Conservation (phyloP, 2,888 invertebrate genomes). For the Hypercompe scribonia region DNA sequence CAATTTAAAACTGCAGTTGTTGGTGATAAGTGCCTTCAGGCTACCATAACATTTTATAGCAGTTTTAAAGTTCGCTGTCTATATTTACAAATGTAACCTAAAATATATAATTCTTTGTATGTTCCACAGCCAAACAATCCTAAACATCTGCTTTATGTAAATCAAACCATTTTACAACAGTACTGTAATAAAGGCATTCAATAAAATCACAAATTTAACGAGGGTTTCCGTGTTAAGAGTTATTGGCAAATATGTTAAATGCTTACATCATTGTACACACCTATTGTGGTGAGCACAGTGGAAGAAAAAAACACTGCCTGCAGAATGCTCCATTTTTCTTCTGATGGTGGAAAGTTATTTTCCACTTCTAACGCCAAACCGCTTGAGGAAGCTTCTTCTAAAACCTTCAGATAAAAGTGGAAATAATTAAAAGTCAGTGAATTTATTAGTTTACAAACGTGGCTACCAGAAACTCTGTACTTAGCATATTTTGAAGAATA, state of each 20-base stretch:
- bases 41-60: background rate
- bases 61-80: background rate
- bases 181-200: conserved; percentile 18
- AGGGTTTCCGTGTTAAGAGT: conserved; percentile 1
- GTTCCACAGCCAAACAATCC: conserved; percentile 8
- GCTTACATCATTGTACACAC: conserved; percentile 88
- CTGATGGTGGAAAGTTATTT: conserved; percentile 83
- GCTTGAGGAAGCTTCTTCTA: conserved; percentile 91
- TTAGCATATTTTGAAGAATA: background rate
- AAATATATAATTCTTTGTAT: background rate
- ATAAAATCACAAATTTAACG: conserved; percentile 10
- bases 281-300: conserved; percentile 96
- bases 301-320: conserved; percentile 96
- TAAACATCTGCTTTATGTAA: conserved; percentile 12
- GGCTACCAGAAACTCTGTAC: background rate
- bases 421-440: conserved; percentile 11
- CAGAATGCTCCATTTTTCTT: conserved; percentile 91
- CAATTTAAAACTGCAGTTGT: too few species aligned
- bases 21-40: background rate
- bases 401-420: conserved; percentile 68
- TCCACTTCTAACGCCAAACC: conserved; percentile 88
- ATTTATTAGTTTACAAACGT: background rate
- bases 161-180: conserved; percentile 20
- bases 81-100: background rate
- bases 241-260: conserved; percentile 55